Evolutionary conservation across 2,797 vertebrate genomes (phyloP).

Genomic region (Odontamblyopus lacepedii): DNA sequence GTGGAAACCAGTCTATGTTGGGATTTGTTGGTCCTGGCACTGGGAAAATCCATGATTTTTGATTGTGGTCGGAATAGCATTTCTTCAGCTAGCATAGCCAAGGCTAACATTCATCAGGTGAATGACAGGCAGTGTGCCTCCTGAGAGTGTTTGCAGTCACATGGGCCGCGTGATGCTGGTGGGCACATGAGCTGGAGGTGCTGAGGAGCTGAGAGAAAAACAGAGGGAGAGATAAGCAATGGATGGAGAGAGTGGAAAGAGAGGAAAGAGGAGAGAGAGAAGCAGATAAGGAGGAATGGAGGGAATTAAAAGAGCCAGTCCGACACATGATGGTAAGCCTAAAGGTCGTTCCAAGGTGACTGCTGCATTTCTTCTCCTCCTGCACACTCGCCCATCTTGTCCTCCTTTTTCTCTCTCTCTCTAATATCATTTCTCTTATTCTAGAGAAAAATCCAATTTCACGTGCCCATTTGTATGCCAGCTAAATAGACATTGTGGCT

Average conservation of each 20-base stretch:
- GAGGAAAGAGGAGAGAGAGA: conserved; percentile 21
- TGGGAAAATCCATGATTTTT: conserved; percentile 36
- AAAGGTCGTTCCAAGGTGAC: conserved; percentile 74
- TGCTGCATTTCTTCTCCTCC: conserved; percentile 36
- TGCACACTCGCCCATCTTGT: conserved; percentile 16
- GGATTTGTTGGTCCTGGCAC: conserved; percentile 46
- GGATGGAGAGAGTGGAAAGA: conserved; percentile 37
- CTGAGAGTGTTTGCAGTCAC: conserved; percentile 15
- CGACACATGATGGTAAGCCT: conserved; percentile 47
- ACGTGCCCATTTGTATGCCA: neutral
- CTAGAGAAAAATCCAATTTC: conserved; percentile 7
- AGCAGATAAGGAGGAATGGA: conserved; percentile 41
- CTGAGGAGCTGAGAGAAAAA: conserved; percentile 27
- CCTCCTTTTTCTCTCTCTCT: conserved; percentile 3
- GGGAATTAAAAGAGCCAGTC: conserved; percentile 31
- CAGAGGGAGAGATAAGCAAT: conserved; percentile 38
- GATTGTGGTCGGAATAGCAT: conserved; percentile 18
- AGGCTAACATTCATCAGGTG: conserved; percentile 22
- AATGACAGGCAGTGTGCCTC: conserved; percentile 15
- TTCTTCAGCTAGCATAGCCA: conserved; percentile 8
- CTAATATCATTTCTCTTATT: conserved; percentile 12
- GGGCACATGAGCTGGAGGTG: conserved; percentile 12
- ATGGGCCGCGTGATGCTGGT: conserved; percentile 2
- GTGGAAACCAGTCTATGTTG: conserved; percentile 42
- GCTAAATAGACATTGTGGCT: neutral